Evolutionary conservation across 1,140 invertebrate genomes (phyloP).

Genomic region (Atopsyche davidsoni): DNA sequence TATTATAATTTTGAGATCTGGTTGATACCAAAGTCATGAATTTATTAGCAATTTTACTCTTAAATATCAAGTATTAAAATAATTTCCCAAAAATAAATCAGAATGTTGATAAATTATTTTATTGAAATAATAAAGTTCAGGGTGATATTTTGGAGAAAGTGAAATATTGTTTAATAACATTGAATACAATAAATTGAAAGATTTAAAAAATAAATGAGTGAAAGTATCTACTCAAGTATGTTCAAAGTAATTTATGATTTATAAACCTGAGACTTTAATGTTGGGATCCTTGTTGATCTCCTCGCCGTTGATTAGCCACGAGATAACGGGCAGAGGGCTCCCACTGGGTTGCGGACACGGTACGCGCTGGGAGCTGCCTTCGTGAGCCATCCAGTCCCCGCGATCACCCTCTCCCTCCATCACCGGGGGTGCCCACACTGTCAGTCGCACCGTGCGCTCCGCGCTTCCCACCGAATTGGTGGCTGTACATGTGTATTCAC

Average conservation of each 20-base stretch:
- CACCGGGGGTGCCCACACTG: slow-evolving; percentile 19
- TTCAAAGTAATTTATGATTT: background rate
- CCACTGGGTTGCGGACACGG: slow-evolving; percentile 54
- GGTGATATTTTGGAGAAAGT: too few species aligned
- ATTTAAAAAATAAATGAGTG: too few species aligned
- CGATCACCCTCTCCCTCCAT: slow-evolving; percentile 40
- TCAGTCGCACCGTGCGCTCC: slow-evolving; percentile 3
- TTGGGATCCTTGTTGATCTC: slow-evolving; percentile 51
- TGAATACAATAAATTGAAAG: too few species aligned
- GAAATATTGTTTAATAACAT: too few species aligned
- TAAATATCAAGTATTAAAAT: too few species aligned
- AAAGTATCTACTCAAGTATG: too few species aligned
- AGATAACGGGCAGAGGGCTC: slow-evolving; percentile 62
- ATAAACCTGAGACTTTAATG: slow-evolving; percentile 42
- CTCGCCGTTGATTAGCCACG: slow-evolving; percentile 82
- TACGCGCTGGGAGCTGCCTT: slow-evolving; percentile 38
- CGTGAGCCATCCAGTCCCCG: slow-evolving; percentile 37
- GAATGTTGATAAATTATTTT: too few species aligned
- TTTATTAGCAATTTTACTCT: too few species aligned
- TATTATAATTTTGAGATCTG: too few species aligned
- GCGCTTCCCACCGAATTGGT: slow-evolving; percentile 21
- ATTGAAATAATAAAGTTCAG: too few species aligned
- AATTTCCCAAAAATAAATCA: too few species aligned
- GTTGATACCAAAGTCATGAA: too few species aligned
- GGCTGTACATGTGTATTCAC: slow-evolving; percentile 40